Conservation (phyloP, 1,140 invertebrate genomes). For the Drosophila watanabei region DNA sequence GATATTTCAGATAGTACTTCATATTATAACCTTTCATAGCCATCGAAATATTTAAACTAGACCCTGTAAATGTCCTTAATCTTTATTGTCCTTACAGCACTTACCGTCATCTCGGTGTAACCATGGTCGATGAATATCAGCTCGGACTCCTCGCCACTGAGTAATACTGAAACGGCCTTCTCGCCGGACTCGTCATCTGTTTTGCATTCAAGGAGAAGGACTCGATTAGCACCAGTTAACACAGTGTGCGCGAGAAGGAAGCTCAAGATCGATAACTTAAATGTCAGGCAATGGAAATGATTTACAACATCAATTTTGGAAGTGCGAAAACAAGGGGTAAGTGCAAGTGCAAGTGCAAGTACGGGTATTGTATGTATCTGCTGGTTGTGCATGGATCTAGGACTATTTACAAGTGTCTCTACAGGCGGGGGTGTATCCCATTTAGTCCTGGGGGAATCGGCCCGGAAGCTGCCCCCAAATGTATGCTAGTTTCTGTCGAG, state of each 20-base stretch:
- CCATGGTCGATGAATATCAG: slow-evolving; percentile 96
- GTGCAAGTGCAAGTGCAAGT: slow-evolving; percentile 20
- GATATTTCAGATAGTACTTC: too few relatives aligned
- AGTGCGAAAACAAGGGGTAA: slow-evolving; percentile 36
- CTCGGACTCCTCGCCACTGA: slow-evolving; percentile 97
- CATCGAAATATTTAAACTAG: background rate
- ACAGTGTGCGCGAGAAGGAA: background rate
- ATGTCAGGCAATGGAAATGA: slow-evolving; percentile 47
- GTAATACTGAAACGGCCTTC: slow-evolving; percentile 95
- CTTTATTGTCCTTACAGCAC: slow-evolving; percentile 43
- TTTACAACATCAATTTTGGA: slow-evolving; percentile 37
- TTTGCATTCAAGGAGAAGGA: background rate
- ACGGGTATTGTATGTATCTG: background rate
- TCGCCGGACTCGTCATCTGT: slow-evolving; percentile 97
- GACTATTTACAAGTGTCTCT: slow-evolving; percentile 36
- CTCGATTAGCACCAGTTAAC: background rate
- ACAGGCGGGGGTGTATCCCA: slow-evolving; percentile 9
- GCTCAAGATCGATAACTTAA: slow-evolving; percentile 32
- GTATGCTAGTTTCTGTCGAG: slow-evolving; percentile 33
- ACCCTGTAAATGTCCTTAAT: background rate
- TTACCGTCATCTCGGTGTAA: slow-evolving; percentile 92
- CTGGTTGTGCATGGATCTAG: background rate
- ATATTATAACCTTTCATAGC: too few relatives aligned
- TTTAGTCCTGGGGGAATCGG: slow-evolving; percentile 5
- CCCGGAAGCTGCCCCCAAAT: slow-evolving; percentile 31